Conservation (phyloP, 2,797 vertebrate genomes). For the Sebastes baramenuke region DNA sequence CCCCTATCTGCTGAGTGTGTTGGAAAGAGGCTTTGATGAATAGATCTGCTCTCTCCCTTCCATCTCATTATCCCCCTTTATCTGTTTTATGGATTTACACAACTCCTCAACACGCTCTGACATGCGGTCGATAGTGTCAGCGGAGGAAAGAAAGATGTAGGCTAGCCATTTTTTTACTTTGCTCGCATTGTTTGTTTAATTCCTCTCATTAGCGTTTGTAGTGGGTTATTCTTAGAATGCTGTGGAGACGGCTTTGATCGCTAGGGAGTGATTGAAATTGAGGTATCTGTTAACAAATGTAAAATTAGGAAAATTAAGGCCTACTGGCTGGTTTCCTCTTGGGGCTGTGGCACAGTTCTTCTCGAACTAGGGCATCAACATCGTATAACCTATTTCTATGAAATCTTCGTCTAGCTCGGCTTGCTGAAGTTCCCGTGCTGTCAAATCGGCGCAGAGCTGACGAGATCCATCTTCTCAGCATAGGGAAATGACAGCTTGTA, state of each 20-base stretch:
- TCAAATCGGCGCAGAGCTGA: conserved; percentile 6
- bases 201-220: conserved; percentile 9
- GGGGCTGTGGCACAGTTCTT: conserved; percentile 55
- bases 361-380: conserved; percentile 60
- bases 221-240: conserved; percentile 34
- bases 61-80: conserved; percentile 82
- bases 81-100: conserved; percentile 81
- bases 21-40: conserved; percentile 81
- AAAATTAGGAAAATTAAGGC: conserved; percentile 45
- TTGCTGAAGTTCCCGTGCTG: conserved; percentile 9
- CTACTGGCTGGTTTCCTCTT: conserved; percentile 27
- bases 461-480: conserved; percentile 5
- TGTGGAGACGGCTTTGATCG: conserved; percentile 21
- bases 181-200: conserved; percentile 37
- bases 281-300: conserved; percentile 47
- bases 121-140: conserved; percentile 60
- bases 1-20: conserved; percentile 76
- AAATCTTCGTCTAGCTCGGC: conserved; percentile 6
- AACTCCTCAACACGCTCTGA: conserved; percentile 66
- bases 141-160: conserved; percentile 42
- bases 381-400: conserved; percentile 47
- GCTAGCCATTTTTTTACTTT: not conserved
- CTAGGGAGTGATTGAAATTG: conserved; percentile 38
- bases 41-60: conserved; percentile 74
- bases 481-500: conserved; percentile 41